Base-by-base conservation (phyloP, 35 echinoderm and acorn worm species). In the Patiria miniata region DNA sequence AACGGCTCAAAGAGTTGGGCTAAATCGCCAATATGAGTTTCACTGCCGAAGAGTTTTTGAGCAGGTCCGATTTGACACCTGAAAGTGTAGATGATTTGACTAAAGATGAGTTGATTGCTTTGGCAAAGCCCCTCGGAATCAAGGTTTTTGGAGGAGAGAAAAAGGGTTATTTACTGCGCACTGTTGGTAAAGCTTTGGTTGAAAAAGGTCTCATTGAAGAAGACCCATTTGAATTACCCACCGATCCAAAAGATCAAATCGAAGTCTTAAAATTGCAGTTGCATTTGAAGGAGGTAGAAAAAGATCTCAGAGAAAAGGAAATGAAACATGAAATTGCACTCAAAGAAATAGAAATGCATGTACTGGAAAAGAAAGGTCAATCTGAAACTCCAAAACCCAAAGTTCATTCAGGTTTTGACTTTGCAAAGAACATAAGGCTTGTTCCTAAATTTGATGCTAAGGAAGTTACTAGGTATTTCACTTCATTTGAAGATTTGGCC, bases 381-480 rank as follows among this genome's bases (percentile, higher is more conserved):
- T 18, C 28, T 60, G 4, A 60, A 12, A 8, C 56, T 2, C 12
- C 56, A 21, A 16, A 21, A 60, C 28, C 56, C 56, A 60, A 60
- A 26, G 56, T 26, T 21, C 18, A 86, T 14, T 40, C 34, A 37
- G 9, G 21, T 7, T 73, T 83, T 73, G 79, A 83, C 15, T 19
- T 37, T 39, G 50, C 17, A 51, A 69, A 76, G n/a, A 30, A 90
- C 21, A 19, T 76, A 17, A 40, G 26, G 2, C 7, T 52, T 14
- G 38, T 90, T 17, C 57, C 87, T 14, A 83, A 83, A 1, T 89
- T 89, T 68, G 19, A 81, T 1, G 69, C 53, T 34, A 39, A 36
- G 42, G 78, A 89, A 81, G 26, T 81, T 52, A 28, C 30, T 68
- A 80, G 60, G 37, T 81, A 80, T 26, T 89, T 90, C 57, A 15